Percentiles rank a stretch among this genome's conserved stretches.
These are phyloP conservation scores for Campoplex nolae DNA, from an alignment of 2,888 invertebrate genomes.

Conservation along the genomic window DNA sequence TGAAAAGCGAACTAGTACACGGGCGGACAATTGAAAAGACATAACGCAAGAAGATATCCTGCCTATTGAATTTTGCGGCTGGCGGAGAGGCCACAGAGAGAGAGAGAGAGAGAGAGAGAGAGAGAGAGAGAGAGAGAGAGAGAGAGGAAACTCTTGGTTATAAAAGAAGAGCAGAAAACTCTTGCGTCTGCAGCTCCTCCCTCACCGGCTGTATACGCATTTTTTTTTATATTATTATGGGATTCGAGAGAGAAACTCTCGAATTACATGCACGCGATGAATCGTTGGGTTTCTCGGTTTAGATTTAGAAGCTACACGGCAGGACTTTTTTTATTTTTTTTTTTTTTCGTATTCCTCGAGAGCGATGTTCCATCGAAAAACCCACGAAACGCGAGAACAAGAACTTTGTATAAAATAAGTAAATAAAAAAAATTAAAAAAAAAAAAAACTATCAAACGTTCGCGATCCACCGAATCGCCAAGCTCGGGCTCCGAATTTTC, in stretches of 20 bases:
- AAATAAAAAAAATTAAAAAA: conserved; percentile 25
- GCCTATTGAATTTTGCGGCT: conserved; percentile 68
- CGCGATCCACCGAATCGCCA: conserved; percentile 31
- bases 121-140: background rate
- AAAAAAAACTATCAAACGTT: conserved; percentile 21
- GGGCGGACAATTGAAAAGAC: conserved; percentile 41
- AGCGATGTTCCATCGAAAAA: conserved; percentile 31
- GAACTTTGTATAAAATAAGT: conserved; percentile 20
- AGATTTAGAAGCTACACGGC: conserved; percentile 47
- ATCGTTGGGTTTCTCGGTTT: conserved; percentile 35
- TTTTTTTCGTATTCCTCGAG: conserved; percentile 45
- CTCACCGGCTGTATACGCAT: conserved; percentile 59
- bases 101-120: background rate
- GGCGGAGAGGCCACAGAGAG: conserved; percentile 50
- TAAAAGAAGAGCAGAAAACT: conserved; percentile 61
- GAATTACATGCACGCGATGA: conserved; percentile 71
- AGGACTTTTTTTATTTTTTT: conserved; percentile 4
- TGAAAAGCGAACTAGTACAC: conserved; percentile 45
- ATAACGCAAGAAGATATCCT: conserved; percentile 67
- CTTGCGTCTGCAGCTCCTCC: conserved; percentile 48
- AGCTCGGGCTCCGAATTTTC: conserved; percentile 57
- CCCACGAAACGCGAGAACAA: conserved; percentile 13
- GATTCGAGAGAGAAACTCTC: conserved; percentile 72
- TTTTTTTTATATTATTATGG: conserved; percentile 47
- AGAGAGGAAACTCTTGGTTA: conserved; percentile 47